Conservation (phyloP, 2,797 vertebrate species). For the Galagoides demidoff region DNA sequence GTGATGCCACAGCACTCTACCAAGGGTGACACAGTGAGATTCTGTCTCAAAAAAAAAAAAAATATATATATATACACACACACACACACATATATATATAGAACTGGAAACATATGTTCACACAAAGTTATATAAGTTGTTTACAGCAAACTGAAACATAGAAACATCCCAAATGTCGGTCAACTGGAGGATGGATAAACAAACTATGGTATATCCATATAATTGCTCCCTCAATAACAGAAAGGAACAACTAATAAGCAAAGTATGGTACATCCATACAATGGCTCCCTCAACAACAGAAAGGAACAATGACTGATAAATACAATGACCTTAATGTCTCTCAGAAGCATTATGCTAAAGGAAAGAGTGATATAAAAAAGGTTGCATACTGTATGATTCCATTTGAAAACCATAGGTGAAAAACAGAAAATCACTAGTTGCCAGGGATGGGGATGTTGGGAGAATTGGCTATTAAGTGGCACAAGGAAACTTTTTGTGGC, state of each 20-base stretch:
- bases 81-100: too few relatives aligned
- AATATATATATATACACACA: too few relatives aligned
- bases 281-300: background rate
- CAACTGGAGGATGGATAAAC: background rate
- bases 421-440: background rate
- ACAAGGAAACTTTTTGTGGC: background rate
- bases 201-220: background rate
- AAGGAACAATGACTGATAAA: background rate
- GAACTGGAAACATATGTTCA: background rate
- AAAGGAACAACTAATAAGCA: background rate
- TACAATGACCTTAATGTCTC: background rate
- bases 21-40: too few relatives aligned
- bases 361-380: background rate
- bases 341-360: background rate
- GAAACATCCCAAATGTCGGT: background rate
- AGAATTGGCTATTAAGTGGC: background rate
- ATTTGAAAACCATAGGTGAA: background rate
- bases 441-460: background rate
- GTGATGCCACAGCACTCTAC: too few relatives aligned
- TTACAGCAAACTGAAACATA: background rate
- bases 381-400: background rate
- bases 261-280: background rate
- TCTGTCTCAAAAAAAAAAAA: too few relatives aligned
- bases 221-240: background rate
- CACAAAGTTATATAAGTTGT: background rate